Base-by-base conservation (phyloP, 2,113 vertebrate genomes). In the Tyto alba region DNA sequence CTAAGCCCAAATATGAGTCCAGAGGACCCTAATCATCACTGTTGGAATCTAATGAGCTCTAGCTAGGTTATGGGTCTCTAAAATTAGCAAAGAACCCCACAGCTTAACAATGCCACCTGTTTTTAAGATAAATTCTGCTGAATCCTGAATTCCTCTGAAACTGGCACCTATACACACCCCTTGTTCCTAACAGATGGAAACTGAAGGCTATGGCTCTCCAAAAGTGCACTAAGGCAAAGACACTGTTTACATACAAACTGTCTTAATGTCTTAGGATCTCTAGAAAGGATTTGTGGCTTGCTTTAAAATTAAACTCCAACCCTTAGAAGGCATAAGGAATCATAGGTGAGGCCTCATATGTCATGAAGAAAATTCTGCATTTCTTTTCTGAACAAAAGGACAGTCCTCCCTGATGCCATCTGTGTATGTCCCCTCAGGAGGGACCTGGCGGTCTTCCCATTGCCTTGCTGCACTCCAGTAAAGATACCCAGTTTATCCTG, bases 41-140 rank as follows among this genome's bases (percentile, higher is more conserved):
- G 85, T 16, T 57, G 89, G 68, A 95, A 95, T 79, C 47, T 93
- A 89, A 94, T 84, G 83, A 96, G 53, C 29, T 87, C 72, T 9
- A 22, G 40, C 50, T 87, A 93, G 90, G 56, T 81, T 94, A 88
- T 91, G 64, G 78, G 45, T 50, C 47, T 81, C 50, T 95, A 83
- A 91, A 95, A 94, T 59, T 45, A 95, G 45, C 52, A 89, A 87
- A 64, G 71, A 82, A 27, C 45, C 88, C 77, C 36, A 56, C 48
- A 87, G 53, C 56, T 45, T 78, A 57, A 59, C 45, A 68, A 57
- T 73, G 75, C 85, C 62, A 74, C 84, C 91, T 95, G 80, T 38
- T 93, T 89, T 63, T 69, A 40, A 68, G 41, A 41, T 14, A 4
- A 81, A 89, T 69, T 80, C 73, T 75, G 36, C 12, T 63, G 80